phyloP scores from a whole-genome alignment of 2,797 vertebrate genomes.

The Silurus lanzhouensis region DNA sequence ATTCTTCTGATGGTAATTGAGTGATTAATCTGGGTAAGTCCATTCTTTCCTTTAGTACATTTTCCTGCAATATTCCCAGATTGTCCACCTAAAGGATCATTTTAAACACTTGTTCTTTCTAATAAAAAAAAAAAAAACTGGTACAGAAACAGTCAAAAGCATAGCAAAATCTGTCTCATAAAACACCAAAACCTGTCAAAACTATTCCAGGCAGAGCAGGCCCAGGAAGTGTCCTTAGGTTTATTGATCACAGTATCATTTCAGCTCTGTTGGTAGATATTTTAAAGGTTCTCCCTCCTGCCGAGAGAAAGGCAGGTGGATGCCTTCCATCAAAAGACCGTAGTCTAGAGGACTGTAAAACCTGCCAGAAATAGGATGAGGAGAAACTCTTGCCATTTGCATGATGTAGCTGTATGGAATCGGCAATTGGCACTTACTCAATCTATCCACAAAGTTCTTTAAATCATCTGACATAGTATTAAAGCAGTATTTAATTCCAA shows the following conservation, averaged over 20 bases:
- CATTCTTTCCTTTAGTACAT: constrained; percentile 20
- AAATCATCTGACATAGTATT: background rate
- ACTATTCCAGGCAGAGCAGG: background rate
- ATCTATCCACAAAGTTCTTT: background rate
- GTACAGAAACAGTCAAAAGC: too few relatives aligned
- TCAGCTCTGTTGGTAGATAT: background rate
- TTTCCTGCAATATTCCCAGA: background rate
- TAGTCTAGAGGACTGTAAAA: background rate
- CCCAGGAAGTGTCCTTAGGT: background rate
- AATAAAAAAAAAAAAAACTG: background rate
- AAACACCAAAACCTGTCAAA: too few relatives aligned
- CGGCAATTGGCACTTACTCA: background rate
- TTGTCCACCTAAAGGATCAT: background rate
- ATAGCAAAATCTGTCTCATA: too few relatives aligned
- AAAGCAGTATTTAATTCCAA: background rate
- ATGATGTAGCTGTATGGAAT: background rate
- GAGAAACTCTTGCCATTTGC: background rate
- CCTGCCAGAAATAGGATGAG: background rate
- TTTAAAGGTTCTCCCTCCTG: background rate
- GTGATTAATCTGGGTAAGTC: constrained; percentile 14
- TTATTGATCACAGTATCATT: background rate
- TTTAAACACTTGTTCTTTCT: background rate
- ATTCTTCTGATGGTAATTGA: constrained; percentile 24
- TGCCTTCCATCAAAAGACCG: background rate
- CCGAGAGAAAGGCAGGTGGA: background rate